Evolutionary conservation across 2,113 vertebrate species (phyloP).

Genomic region (Archocentrus centrarchus): DNA sequence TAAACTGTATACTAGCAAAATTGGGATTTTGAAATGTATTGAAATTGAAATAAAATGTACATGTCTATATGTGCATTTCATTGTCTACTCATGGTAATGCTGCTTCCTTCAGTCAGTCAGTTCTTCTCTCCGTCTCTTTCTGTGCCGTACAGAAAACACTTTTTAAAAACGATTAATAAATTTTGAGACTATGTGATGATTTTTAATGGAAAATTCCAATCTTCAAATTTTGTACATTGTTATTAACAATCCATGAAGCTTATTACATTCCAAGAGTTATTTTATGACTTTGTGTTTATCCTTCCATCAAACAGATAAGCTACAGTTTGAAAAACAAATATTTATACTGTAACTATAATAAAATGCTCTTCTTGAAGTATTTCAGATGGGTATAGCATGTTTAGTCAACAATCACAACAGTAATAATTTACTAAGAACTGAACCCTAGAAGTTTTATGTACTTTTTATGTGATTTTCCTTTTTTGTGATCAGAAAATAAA

Average conservation of each 20-base stretch:
- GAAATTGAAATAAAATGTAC: neutral
- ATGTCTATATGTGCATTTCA: neutral
- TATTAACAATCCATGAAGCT: neutral
- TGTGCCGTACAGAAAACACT: neutral
- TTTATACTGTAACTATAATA: neutral
- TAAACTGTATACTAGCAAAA: neutral
- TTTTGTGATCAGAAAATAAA: neutral
- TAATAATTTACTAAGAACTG: neutral
- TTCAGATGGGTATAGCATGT: neutral
- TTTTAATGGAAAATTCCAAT: neutral
- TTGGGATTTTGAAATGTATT: neutral
- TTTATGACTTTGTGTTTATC: conserved; percentile 1
- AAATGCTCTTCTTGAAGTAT: neutral
- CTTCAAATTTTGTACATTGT: neutral
- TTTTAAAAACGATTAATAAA: neutral
- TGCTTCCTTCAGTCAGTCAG: neutral
- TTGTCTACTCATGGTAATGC: neutral
- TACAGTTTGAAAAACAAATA: neutral
- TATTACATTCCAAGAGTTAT: neutral
- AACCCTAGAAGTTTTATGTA: neutral
- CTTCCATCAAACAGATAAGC: conserved; percentile 1
- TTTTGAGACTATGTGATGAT: neutral
- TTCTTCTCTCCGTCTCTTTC: neutral
- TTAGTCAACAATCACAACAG: neutral
- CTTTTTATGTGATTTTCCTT: neutral